phyloP scores from a whole-genome alignment of 1,140 invertebrate species.

The Panagrolaimus sp. region DNA sequence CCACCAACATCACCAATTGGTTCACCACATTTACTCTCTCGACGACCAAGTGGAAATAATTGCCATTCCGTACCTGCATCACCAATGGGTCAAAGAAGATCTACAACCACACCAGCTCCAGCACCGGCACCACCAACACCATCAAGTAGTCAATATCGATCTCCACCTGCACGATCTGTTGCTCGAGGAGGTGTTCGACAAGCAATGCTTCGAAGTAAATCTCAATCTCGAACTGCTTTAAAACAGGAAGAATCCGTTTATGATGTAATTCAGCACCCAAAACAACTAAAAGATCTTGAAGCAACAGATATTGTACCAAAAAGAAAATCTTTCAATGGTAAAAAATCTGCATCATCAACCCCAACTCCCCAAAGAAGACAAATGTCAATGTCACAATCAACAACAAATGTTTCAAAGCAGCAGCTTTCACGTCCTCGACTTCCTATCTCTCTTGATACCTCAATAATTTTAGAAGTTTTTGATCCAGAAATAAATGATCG shows the following conservation, averaged over 20 bases:
- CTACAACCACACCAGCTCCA: neutral
- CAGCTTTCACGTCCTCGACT: constrained; percentile 3
- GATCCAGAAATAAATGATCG: constrained; percentile 26
- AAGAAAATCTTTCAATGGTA: neutral
- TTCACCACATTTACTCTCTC: neutral
- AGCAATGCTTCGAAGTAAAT: neutral
- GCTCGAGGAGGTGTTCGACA: neutral
- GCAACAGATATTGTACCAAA: neutral
- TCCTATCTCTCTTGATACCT: constrained; percentile 7
- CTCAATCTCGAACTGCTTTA: neutral
- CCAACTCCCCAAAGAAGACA: constrained; percentile 5
- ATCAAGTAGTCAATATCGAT: too few relatives aligned
- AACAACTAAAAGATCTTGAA: neutral
- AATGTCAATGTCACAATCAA: neutral
- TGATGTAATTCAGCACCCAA: neutral
- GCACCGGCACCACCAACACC: neutral
- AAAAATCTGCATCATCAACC: neutral
- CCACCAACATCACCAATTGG: neutral
- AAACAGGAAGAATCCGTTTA: neutral
- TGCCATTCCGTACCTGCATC: neutral
- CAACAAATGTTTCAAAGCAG: neutral
- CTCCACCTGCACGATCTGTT: too few relatives aligned
- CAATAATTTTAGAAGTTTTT: constrained; percentile 29
- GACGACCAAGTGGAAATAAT: constrained; percentile 2
- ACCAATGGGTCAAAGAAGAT: neutral